Evolutionary conservation across 1,140 invertebrate species (phyloP).

Genomic region (Diachasmimorpha longicaudata): DNA sequence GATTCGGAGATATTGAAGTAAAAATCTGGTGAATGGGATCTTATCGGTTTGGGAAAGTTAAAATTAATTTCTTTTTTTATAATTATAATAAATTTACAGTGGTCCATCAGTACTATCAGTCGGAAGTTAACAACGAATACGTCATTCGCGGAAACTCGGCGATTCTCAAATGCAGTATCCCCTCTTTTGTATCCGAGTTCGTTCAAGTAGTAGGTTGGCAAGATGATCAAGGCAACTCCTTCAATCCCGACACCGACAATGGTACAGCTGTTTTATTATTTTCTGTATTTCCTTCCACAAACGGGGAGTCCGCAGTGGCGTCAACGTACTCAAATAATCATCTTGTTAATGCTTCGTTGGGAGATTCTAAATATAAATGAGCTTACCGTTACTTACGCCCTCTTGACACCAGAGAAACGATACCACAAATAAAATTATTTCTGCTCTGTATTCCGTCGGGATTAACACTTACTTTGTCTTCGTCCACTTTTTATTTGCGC

Average conservation of each 20-base stretch:
- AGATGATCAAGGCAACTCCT: constrained; percentile 78
- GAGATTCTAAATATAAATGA: no score
- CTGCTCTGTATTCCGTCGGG: no score
- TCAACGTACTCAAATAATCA: constrained; percentile 23
- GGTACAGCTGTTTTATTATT: constrained; percentile 57
- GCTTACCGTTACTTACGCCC: no score
- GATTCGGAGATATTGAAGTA: no score
- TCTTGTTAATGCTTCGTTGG: no score
- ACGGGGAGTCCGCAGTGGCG: constrained; percentile 13
- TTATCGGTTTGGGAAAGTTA: no score
- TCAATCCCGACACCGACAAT: constrained; percentile 67
- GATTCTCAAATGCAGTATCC: constrained; percentile 92
- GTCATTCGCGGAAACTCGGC: constrained; percentile 92
- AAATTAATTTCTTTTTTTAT: not conserved
- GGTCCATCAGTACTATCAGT: constrained; percentile 87
- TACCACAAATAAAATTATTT: no score
- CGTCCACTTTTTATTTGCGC: not conserved
- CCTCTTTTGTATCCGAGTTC: constrained; percentile 91
- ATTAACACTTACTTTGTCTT: not conserved
- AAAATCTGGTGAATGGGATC: no score
- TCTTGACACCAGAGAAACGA: no score
- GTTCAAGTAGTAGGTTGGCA: constrained; percentile 86
- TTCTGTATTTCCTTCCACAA: not conserved
- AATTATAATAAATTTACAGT: constrained; percentile 63
- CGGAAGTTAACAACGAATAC: constrained; percentile 92